Percentiles rank a stretch among this genome's conserved stretches.
Conservation (phyloP, 2,797 vertebrate genomes). For the Diglossa cyanea region DNA sequence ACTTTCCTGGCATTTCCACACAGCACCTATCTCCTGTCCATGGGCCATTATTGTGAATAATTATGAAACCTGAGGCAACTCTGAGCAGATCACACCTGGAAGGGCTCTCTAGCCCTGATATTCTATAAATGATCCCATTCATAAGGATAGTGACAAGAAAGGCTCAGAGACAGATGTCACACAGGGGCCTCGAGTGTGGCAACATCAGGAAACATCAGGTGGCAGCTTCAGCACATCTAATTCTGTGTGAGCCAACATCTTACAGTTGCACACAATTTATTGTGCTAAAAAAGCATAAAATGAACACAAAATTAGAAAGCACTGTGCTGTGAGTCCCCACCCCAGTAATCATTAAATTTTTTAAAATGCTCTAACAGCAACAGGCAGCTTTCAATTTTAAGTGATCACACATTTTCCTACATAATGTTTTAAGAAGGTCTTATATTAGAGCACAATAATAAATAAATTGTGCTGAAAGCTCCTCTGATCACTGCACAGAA, state of each 20-base stretch:
- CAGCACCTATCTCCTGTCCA: background rate
- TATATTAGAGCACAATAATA: background rate
- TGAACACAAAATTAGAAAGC: background rate
- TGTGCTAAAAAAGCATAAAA: background rate
- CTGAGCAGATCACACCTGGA: background rate
- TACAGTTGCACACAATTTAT: background rate
- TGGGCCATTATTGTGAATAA: background rate
- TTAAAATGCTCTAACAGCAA: background rate
- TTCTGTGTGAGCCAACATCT: background rate
- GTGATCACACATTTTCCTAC: background rate
- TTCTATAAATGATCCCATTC: background rate
- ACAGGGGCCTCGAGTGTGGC: background rate
- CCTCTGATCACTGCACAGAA: background rate
- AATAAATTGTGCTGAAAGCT: background rate
- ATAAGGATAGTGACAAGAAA: background rate
- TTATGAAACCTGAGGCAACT: background rate
- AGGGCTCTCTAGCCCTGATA: background rate
- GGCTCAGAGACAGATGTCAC: background rate
- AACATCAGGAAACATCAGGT: background rate
- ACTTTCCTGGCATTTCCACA: background rate
- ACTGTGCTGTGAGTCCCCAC: background rate
- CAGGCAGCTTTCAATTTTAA: background rate
- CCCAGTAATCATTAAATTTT: background rate
- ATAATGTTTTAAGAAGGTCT: background rate
- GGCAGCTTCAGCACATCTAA: background rate